Conservation (phyloP, 2,797 vertebrate species). For the Zenarchopterus dispar region DNA sequence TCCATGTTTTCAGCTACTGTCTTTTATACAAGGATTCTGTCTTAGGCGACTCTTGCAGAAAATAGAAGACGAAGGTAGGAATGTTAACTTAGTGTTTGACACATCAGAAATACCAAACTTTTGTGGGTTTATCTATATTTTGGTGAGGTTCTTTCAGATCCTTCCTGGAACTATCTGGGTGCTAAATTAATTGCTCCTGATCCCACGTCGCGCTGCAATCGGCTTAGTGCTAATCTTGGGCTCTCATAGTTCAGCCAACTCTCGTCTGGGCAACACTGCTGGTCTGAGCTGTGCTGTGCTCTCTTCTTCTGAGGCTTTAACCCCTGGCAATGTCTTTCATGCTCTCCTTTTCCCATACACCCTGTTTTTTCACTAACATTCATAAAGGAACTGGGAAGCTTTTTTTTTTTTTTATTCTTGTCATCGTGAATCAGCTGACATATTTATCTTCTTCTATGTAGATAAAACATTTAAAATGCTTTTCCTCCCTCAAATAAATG, state of each 20-base stretch:
- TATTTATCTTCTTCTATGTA: conserved; percentile 13
- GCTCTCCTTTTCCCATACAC: conserved; percentile 13
- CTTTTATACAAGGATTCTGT: conserved; percentile 14
- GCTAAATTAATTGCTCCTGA: conserved; percentile 80
- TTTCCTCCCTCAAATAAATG: conserved; percentile 9
- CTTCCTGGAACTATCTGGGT: conserved; percentile 74
- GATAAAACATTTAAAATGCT: conserved; percentile 15
- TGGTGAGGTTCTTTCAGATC: conserved; percentile 50
- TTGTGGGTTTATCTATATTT: conserved; percentile 43
- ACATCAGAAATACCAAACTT: conserved; percentile 33
- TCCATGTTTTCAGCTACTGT: conserved; percentile 41
- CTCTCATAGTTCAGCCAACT: conserved; percentile 68
- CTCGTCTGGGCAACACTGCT: conserved; percentile 48
- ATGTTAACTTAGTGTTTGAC: conserved; percentile 45
- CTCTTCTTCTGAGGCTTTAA: conserved; percentile 53
- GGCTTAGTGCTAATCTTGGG: conserved; percentile 78
- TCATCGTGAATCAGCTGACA: conserved; percentile 17
- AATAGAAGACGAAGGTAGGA: conserved; percentile 24
- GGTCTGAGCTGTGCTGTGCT: conserved; percentile 55
- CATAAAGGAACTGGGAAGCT: conserved; percentile 15
- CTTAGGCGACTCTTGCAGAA: conserved; percentile 29
- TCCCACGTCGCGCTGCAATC: conserved; percentile 73
- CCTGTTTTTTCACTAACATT: neutral
- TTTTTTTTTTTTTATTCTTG: conserved; percentile 14
- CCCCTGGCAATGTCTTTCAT: conserved; percentile 40